phyloP scores from a whole-genome alignment of 1,140 invertebrate genomes.

The Vanessa tameamea region DNA sequence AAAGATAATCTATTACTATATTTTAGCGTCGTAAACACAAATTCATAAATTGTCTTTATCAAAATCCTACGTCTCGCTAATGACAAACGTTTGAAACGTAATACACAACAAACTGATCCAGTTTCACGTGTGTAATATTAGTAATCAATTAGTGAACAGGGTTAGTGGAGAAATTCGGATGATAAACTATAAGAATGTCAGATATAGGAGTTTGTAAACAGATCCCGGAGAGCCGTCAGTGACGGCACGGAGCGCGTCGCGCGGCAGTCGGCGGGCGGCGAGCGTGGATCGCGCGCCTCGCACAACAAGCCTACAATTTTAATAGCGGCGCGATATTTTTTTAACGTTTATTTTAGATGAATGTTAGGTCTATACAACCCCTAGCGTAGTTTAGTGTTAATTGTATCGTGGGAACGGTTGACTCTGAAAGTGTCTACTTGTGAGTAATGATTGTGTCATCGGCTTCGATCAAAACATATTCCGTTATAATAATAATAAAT shows the following conservation, averaged over 20 bases:
- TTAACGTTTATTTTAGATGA: slow-evolving; percentile 41
- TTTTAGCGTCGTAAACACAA: no score
- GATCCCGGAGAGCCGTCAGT: background rate
- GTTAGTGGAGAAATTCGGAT: no score
- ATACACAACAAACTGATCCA: no score
- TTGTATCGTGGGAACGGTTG: slow-evolving; percentile 17
- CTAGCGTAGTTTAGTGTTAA: slow-evolving; percentile 26
- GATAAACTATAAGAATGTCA: background rate
- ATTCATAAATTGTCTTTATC: no score
- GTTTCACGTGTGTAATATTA: no score
- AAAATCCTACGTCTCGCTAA: no score
- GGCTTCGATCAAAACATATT: background rate
- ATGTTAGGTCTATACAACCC: slow-evolving; percentile 43
- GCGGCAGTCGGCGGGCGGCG: slow-evolving; percentile 41
- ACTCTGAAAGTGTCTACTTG: slow-evolving; percentile 16
- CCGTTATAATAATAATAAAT: background rate
- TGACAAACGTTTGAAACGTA: no score
- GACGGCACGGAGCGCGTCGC: slow-evolving; percentile 17
- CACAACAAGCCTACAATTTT: slow-evolving; percentile 10
- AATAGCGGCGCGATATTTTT: slow-evolving; percentile 20
- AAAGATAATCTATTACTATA: no score
- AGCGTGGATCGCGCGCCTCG: slow-evolving; percentile 33
- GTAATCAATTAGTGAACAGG: no score
- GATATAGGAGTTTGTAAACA: slow-evolving; percentile 7
- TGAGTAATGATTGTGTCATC: slow-evolving; percentile 1